Percentiles rank a stretch among this genome's conserved stretches.
Evolutionary conservation across 1,140 invertebrate species (phyloP).

Genomic region (Drosophila varians): DNA sequence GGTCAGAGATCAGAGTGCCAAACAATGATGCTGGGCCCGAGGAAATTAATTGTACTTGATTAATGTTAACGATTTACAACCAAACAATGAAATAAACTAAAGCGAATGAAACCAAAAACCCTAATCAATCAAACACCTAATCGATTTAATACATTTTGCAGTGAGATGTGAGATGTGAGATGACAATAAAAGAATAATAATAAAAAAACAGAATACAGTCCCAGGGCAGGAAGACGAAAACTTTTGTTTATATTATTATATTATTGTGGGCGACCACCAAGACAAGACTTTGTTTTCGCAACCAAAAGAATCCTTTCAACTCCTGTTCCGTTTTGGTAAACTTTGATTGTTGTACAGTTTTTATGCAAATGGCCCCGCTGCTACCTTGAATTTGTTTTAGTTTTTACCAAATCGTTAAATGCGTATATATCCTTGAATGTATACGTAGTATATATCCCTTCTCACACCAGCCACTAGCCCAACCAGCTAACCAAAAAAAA

Average conservation of each 20-base stretch:
- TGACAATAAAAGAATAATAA: conserved; percentile 69
- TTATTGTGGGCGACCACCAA: conserved; percentile 40
- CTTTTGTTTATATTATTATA: conserved; percentile 52
- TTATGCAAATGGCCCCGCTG: conserved; percentile 81
- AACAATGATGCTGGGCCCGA: conserved; percentile 9
- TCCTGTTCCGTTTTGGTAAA: conserved; percentile 28
- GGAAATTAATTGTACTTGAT: conserved; percentile 67
- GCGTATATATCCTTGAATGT: conserved; percentile 15
- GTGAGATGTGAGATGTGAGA: too few relatives aligned
- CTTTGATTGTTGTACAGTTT: conserved; percentile 77
- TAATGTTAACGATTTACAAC: conserved; percentile 47
- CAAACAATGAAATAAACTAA: conserved; percentile 41
- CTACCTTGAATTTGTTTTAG: conserved; percentile 83
- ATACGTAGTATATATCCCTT: conserved; percentile 26
- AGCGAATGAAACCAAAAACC: conserved; percentile 43
- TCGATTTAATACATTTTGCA: conserved; percentile 69
- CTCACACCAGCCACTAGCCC: conserved; percentile 14
- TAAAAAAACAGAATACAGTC: too few relatives aligned
- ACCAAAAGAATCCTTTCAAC: conserved; percentile 75
- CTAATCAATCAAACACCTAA: conserved; percentile 28
- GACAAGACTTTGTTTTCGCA: conserved; percentile 68
- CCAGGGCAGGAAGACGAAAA: conserved; percentile 29
- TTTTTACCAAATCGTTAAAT: conserved; percentile 41
- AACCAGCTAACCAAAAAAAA: conserved; percentile 33
- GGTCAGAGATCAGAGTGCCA: not conserved